These are phyloP conservation scores for Phyllostomus hastatus DNA, from an alignment of 2,113 vertebrate species.

Conservation along the genomic window DNA sequence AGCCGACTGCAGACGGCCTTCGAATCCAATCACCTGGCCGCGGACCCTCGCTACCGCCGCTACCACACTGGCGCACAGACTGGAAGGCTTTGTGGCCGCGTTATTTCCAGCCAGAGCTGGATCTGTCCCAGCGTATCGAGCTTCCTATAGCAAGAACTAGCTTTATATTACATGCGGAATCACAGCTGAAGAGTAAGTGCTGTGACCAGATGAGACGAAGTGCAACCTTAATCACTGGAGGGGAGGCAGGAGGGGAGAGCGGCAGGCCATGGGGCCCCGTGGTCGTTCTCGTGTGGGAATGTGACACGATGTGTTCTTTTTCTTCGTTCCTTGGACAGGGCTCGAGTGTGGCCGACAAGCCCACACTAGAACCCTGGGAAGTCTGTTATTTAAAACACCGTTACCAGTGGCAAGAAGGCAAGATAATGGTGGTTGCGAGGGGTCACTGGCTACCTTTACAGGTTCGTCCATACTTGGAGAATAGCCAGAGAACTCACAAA, in stretches of 20 bases:
- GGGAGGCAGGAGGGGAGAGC: fast-evolving
- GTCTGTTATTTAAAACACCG: not conserved
- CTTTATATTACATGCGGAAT: constrained; percentile 28
- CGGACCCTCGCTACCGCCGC: constrained; percentile 63
- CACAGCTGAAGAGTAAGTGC: not conserved
- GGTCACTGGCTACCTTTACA: not conserved
- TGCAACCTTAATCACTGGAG: not conserved
- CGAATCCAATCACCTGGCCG: constrained; percentile 58
- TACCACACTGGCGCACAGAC: constrained; percentile 53
- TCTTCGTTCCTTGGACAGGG: not conserved
- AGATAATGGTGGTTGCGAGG: not conserved
- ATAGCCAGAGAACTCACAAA: not conserved
- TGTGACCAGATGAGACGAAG: not conserved
- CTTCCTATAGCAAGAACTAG: constrained; percentile 38
- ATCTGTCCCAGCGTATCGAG: constrained; percentile 8
- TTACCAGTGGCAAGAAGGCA: not conserved
- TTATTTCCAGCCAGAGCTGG: constrained; percentile 53
- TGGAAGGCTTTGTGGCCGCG: constrained; percentile 24
- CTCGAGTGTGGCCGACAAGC: fast-evolving
- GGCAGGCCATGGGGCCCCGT: not conserved
- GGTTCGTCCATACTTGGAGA: not conserved
- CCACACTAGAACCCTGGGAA: not conserved
- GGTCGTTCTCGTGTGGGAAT: not conserved
- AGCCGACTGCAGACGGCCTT: constrained; percentile 46
- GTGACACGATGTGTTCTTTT: not conserved